These are phyloP conservation scores for Cetoscarus ocellatus DNA, from an alignment of 2,797 vertebrate genomes.

Conservation along the genomic window DNA sequence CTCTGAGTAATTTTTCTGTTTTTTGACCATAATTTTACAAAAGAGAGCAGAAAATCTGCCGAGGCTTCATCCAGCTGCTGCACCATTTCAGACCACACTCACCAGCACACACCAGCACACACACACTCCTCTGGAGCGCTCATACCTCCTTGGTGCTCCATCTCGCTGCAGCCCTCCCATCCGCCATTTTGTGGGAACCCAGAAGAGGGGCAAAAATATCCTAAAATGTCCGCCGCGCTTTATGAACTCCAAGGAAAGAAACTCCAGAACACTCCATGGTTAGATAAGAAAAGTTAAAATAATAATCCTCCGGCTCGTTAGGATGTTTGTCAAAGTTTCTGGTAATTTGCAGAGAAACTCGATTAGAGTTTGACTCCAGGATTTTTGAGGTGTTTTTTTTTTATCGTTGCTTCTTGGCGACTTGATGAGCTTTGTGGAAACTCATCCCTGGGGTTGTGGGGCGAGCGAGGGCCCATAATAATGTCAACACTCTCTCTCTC, in stretches of 20 bases:
- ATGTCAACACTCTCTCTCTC: constrained; percentile 47
- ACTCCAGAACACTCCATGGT: constrained; percentile 9
- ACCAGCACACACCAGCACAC: constrained; percentile 17
- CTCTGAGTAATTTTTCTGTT: neutral
- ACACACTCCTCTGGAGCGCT: constrained; percentile 14
- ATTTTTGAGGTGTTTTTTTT: constrained; percentile 55
- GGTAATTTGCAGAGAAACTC: neutral
- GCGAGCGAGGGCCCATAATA: constrained; percentile 62
- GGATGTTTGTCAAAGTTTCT: constrained; percentile 12
- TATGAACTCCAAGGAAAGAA: constrained; percentile 22
- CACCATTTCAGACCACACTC: constrained; percentile 11
- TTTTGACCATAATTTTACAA: neutral
- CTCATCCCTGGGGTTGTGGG: constrained; percentile 50
- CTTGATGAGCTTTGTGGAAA: constrained; percentile 67
- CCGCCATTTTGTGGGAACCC: constrained; percentile 75
- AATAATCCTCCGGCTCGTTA: constrained; percentile 7
- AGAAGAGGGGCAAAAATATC: constrained; percentile 41
- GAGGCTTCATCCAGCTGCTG: constrained; percentile 7
- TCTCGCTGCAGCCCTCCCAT: constrained; percentile 40
- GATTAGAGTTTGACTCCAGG: constrained; percentile 38
- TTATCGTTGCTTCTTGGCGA: constrained; percentile 53
- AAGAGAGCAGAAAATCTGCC: neutral
- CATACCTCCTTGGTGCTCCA: constrained; percentile 63
- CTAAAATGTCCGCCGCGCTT: constrained; percentile 70
- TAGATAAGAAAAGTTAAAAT: neutral